A percentile compares a stretch with the other conserved stretches of the same genome.
Conservation (phyloP, 1,140 invertebrate genomes). For the Alviniconcha marisindica region DNA sequence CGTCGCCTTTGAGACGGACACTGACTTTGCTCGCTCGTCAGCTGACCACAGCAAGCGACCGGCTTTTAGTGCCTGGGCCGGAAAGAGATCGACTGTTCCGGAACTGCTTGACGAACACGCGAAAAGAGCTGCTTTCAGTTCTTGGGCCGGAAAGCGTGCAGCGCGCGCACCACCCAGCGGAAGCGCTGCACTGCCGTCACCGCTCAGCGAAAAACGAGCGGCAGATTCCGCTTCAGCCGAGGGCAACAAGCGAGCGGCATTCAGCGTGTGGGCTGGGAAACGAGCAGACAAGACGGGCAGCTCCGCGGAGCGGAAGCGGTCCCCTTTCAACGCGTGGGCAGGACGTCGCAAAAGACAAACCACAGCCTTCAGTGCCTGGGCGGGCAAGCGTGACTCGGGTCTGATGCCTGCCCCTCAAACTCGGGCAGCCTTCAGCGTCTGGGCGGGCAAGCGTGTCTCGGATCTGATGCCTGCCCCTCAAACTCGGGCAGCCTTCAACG, state of each 20-base stretch:
- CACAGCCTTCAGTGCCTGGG: neutral
- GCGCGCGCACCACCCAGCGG: neutral
- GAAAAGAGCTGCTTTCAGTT: neutral
- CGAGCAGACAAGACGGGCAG: neutral
- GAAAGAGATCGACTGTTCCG: neutral
- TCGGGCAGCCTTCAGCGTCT: neutral
- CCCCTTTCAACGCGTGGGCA: constrained; percentile 14
- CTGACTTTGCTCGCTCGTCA: too few relatives aligned
- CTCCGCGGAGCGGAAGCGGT: neutral
- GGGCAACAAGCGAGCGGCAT: neutral
- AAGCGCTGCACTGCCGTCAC: neutral
- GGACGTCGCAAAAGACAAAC: neutral
- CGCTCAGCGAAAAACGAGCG: neutral
- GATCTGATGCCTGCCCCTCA: neutral
- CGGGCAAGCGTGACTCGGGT: neutral
- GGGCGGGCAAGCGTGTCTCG: neutral
- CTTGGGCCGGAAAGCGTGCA: neutral
- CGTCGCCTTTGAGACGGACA: too few relatives aligned
- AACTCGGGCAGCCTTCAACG: neutral
- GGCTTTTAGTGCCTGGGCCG: neutral
- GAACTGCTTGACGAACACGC: neutral
- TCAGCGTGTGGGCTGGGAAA: constrained; percentile 23
- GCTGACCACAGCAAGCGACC: neutral
- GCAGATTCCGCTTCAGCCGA: too few relatives aligned
- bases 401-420: neutral